Evolutionary conservation across 1,140 invertebrate species (phyloP).

Genomic region (Drosophila pachea): DNA sequence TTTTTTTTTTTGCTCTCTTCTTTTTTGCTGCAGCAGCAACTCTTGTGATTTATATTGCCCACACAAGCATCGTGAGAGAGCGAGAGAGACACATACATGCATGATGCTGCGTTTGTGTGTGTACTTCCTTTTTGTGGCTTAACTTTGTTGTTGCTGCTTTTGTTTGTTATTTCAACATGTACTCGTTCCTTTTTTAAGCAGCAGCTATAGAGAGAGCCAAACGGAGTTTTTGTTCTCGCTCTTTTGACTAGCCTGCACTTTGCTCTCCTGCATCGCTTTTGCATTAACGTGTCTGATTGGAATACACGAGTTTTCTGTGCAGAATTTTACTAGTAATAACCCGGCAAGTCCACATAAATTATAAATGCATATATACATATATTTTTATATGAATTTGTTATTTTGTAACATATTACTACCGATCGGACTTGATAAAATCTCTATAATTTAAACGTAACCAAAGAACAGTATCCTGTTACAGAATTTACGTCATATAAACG

Average conservation of each 20-base stretch:
- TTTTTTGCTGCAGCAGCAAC: slow-evolving; percentile 23
- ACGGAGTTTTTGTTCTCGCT: neutral
- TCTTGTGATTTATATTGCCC: slow-evolving; percentile 52
- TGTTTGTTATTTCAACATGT: slow-evolving; percentile 41
- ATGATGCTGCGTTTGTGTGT: slow-evolving; percentile 15
- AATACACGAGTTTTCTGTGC: neutral
- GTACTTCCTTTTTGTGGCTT: slow-evolving; percentile 46
- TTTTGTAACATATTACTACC: neutral
- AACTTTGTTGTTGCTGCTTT: slow-evolving; percentile 39
- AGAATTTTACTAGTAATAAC: neutral
- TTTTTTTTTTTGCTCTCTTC: slow-evolving; percentile 50
- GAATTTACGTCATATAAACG: neutral
- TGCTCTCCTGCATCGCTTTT: slow-evolving; percentile 54
- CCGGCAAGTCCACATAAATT: slow-evolving; percentile 4
- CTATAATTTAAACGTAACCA: neutral
- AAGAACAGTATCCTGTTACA: slow-evolving; percentile 4
- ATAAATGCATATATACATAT: neutral
- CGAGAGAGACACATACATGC: slow-evolving; percentile 1
- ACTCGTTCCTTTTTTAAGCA: slow-evolving; percentile 40
- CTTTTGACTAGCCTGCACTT: slow-evolving; percentile 13
- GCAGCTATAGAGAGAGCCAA: slow-evolving; percentile 9
- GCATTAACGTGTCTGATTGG: slow-evolving; percentile 33
- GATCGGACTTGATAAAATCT: neutral
- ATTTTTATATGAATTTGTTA: neutral
- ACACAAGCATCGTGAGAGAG: slow-evolving; percentile 21